These are phyloP conservation scores for Drosophila kokeensis DNA, from an alignment of 2,888 invertebrate species.

Conservation along the genomic window DNA sequence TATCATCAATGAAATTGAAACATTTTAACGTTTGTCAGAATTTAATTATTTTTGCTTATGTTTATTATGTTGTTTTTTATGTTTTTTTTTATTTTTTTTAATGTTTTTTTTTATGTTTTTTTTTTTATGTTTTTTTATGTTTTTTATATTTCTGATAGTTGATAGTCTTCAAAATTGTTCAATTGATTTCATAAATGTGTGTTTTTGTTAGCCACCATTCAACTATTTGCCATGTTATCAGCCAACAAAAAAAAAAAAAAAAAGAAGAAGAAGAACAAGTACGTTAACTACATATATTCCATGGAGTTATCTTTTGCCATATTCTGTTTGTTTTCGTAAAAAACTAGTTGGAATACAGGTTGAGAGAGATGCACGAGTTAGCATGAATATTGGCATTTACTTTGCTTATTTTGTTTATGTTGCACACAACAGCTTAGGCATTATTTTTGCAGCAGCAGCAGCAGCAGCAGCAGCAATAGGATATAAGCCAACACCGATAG, in stretches of 20 bases:
- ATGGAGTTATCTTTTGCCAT: not conserved
- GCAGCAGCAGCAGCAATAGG: not conserved
- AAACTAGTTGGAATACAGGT: not conserved
- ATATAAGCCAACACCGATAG: conserved; percentile 24
- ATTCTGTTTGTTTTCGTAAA: not conserved
- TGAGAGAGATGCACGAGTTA: not conserved
- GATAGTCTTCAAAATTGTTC: not conserved
- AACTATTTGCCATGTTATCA: no score
- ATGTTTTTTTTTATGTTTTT: no score
- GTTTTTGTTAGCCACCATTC: not conserved
- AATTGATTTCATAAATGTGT: not conserved
- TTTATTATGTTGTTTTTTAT: no score
- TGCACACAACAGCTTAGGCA: conserved; percentile 52
- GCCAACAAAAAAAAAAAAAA: not conserved
- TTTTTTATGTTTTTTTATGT: no score
- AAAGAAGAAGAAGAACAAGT: no score
- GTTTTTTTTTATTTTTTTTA: no score
- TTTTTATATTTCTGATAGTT: not conserved
- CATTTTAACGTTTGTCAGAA: not conserved
- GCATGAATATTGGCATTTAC: conserved; percentile 24
- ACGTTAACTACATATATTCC: not conserved
- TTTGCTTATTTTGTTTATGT: conserved; percentile 43
- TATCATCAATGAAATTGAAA: not conserved
- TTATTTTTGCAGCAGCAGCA: conserved; percentile 28
- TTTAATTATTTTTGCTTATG: not conserved